A percentile compares a stretch with the other conserved stretches of the same genome.
phyloP scores from a whole-genome alignment of 2,113 vertebrate species.

The Oreotragus oreotragus region DNA sequence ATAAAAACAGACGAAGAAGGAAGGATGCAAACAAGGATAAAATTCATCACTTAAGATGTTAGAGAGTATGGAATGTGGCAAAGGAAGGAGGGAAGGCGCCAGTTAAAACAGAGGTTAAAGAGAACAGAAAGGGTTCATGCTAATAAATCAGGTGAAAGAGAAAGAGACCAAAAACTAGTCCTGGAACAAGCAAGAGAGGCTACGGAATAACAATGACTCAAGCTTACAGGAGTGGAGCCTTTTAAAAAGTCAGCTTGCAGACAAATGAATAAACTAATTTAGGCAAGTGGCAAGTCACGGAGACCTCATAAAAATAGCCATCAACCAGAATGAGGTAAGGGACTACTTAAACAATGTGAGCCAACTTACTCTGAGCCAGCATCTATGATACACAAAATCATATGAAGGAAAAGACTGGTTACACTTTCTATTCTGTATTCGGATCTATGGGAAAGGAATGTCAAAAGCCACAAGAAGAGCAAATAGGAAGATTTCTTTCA shows the following conservation, averaged over 20 bases:
- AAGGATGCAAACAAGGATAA: not conserved
- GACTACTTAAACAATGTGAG: not conserved
- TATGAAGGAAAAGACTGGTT: not conserved
- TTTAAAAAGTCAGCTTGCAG: slow-evolving; percentile 7
- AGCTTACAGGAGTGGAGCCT: not conserved
- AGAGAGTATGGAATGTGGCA: not conserved
- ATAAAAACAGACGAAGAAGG: slow-evolving; percentile 1
- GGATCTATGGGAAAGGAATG: not conserved
- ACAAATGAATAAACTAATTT: slow-evolving; percentile 29
- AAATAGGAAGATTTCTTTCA: not conserved
- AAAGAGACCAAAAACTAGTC: not conserved
- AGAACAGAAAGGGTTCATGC: not conserved
- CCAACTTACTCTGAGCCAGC: not conserved
- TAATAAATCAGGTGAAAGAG: not conserved
- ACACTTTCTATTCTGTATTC: not conserved
- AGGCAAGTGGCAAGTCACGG: not conserved
- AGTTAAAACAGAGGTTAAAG: not conserved
- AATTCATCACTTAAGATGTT: slow-evolving; percentile 1
- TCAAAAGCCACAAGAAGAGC: slow-evolving; percentile 16
- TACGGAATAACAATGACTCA: slow-evolving; percentile 6
- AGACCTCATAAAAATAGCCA: not conserved
- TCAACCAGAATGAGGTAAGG: not conserved
- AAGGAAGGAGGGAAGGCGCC: not conserved
- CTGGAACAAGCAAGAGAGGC: not conserved
- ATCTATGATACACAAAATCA: not conserved